Conservation (phyloP, 1,140 invertebrate genomes). For the Lepidurus apus region DNA sequence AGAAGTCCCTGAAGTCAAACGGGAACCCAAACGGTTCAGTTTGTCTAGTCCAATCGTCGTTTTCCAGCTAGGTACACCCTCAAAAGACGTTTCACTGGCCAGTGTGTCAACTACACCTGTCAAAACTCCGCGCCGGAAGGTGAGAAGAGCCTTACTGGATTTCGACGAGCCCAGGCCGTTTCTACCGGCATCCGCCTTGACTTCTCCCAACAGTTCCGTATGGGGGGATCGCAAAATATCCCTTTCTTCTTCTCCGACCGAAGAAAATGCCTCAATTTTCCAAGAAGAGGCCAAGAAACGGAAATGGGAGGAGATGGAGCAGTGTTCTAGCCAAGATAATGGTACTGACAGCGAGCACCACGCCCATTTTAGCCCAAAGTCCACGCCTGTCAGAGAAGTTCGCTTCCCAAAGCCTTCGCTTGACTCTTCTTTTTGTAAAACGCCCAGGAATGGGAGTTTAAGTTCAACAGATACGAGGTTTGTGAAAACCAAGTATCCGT, state of each 20-base stretch:
- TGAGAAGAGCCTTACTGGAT: background rate
- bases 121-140: background rate
- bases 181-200: background rate
- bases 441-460: background rate
- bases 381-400: background rate
- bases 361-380: background rate
- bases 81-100: background rate
- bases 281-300: background rate
- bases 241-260: background rate
- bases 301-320: background rate
- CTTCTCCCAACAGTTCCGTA: background rate
- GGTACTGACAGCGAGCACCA: background rate
- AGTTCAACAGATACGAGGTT: background rate
- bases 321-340: background rate
- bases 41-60: background rate
- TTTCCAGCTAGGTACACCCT: conserved; percentile 1
- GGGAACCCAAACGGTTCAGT: background rate
- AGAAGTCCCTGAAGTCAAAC: background rate
- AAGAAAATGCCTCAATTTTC: background rate
- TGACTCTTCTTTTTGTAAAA: background rate
- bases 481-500: background rate
- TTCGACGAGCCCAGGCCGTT: background rate
- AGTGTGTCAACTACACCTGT: background rate
- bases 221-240: background rate
- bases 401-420: background rate